Percentiles rank a stretch among this genome's conserved stretches.
Evolutionary conservation across 2,113 vertebrate species (phyloP).

Genomic region (Pavo muticus): DNA sequence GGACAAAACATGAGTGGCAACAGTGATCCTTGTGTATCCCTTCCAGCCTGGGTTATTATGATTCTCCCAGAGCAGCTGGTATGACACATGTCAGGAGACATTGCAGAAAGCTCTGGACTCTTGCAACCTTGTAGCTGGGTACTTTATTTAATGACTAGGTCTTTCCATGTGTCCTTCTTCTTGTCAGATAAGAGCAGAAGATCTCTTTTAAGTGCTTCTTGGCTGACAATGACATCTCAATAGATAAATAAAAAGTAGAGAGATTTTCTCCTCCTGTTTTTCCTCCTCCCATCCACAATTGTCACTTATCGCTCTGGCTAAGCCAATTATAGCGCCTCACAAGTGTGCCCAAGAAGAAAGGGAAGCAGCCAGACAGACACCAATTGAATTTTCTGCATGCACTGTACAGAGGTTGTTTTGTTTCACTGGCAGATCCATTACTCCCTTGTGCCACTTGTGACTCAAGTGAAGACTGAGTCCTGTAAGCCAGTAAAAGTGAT

Average conservation of each 20-base stretch:
- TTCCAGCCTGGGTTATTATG: neutral
- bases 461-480: constrained; percentile 2
- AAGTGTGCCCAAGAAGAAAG: constrained; percentile 22
- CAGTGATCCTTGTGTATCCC: neutral
- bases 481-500: neutral
- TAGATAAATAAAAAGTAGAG: constrained; percentile 17
- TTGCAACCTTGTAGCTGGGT: neutral
- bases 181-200: neutral
- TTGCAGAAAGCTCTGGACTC: neutral
- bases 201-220: constrained; percentile 43
- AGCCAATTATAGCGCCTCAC: constrained; percentile 52
- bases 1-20: too few species aligned
- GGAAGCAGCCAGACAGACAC: constrained; percentile 39
- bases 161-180: constrained; percentile 11
- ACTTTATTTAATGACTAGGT: constrained; percentile 11
- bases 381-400: constrained; percentile 56
- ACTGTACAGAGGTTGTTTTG: constrained; percentile 38
- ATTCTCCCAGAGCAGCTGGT: neutral
- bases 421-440: constrained; percentile 8
- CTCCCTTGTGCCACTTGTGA: constrained; percentile 3
- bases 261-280: constrained; percentile 31
- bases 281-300: constrained; percentile 12
- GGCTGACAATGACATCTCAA: neutral
- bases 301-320: constrained; percentile 22
- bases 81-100: neutral